phyloP scores from a whole-genome alignment of 2,888 invertebrate species.

The Daptonema setosum region DNA sequence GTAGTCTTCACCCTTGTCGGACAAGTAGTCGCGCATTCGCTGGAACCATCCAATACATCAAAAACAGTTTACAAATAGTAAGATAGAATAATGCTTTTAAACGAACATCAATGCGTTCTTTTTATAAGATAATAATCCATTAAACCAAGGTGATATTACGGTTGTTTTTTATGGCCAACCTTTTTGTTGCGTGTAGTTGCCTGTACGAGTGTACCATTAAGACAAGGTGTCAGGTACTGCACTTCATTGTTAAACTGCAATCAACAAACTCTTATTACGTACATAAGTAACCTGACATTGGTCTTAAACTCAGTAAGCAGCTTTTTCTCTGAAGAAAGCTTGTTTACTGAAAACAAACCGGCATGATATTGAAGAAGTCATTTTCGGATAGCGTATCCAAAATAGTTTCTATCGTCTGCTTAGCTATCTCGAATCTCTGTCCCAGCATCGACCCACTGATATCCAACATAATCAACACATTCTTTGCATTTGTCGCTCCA shows the following conservation, averaged over 20 bases:
- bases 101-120: no score
- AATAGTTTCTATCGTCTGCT: constrained; percentile 62
- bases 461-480: constrained; percentile 80
- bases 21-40: constrained; percentile 30
- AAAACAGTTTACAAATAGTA: background rate
- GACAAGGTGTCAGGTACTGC: constrained; percentile 58
- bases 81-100: no score
- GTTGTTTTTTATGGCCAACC: constrained; percentile 5
- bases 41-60: background rate
- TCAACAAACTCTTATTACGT: background rate
- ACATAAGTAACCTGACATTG: no score
- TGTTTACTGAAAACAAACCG: constrained; percentile 28
- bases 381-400: constrained; percentile 88
- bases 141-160: background rate
- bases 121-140: background rate
- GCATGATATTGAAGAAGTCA: constrained; percentile 80
- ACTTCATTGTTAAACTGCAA: constrained; percentile 45
- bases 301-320: no score
- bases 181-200: constrained; percentile 39
- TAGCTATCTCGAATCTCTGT: constrained; percentile 64
- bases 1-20: constrained; percentile 35
- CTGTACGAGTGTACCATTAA: constrained; percentile 62
- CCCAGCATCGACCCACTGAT: constrained; percentile 92
- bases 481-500: constrained; percentile 90
- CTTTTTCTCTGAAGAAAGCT: constrained; percentile 2